These are phyloP conservation scores for Botrylloides violaceus DNA, from an alignment of 23 tunicate species.

Conservation along the genomic window DNA sequence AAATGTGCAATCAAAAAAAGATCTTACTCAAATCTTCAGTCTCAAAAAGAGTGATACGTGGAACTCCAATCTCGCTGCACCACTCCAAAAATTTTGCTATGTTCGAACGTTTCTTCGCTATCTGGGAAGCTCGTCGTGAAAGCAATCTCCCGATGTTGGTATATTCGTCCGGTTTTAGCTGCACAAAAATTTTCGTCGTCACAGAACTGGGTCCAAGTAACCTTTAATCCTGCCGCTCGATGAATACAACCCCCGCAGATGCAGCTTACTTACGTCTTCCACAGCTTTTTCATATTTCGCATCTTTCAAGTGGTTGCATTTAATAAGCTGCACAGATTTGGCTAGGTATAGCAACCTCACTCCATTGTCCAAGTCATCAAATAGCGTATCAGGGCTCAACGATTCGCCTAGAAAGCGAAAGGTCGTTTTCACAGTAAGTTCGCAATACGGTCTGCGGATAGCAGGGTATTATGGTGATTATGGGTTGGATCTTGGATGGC, in stretches of 20 bases:
- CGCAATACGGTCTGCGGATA: no score
- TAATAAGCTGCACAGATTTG: conserved; percentile 18
- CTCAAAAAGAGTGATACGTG: conserved; percentile 23
- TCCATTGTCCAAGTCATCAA: conserved; percentile 18
- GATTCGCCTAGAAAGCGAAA: conserved; percentile 20
- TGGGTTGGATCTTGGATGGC: no score
- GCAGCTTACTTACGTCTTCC: conserved; percentile 10
- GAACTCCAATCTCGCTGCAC: conserved; percentile 34
- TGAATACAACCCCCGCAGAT: no score
- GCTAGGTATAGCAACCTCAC: conserved; percentile 23
- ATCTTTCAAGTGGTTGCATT: conserved; percentile 8
- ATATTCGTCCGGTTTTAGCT: conserved; percentile 11
- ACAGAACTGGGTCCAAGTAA: neutral
- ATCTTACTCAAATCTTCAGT: conserved; percentile 37
- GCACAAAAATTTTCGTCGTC: neutral
- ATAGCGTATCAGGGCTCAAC: neutral
- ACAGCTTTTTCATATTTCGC: conserved; percentile 4
- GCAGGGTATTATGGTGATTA: no score
- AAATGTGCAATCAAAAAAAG: no score
- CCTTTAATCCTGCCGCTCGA: neutral
- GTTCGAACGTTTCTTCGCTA: conserved; percentile 35
- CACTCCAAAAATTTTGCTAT: conserved; percentile 39
- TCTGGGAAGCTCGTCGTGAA: conserved; percentile 17
- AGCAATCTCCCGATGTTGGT: neutral
- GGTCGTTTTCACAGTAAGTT: no score